These are phyloP conservation scores for Drepana arcuata DNA, from an alignment of 1,140 invertebrate genomes.

Conservation along the genomic window DNA sequence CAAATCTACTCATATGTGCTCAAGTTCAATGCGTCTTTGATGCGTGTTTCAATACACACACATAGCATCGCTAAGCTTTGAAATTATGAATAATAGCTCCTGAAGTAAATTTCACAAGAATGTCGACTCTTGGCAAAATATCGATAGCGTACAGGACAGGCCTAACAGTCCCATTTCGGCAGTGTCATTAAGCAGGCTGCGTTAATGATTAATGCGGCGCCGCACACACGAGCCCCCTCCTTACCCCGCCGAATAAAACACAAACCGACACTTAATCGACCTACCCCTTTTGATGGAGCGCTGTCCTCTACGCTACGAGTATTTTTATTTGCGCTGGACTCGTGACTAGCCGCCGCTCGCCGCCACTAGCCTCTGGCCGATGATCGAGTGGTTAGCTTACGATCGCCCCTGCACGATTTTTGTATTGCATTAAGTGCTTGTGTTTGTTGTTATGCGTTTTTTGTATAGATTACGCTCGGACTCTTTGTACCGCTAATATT, in stretches of 20 bases:
- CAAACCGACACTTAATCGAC: slow-evolving; percentile 63
- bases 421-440: slow-evolving; percentile 23
- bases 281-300: slow-evolving; percentile 44
- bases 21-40: too few relatives aligned
- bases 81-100: too few relatives aligned
- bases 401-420: slow-evolving; percentile 30
- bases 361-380: too few relatives aligned
- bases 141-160: slow-evolving; percentile 37
- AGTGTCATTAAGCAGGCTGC: slow-evolving; percentile 66
- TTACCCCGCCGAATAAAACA: slow-evolving; percentile 49
- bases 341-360: slow-evolving; percentile 30
- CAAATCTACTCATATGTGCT: too few relatives aligned
- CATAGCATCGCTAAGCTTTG: too few relatives aligned
- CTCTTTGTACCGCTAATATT: too few relatives aligned
- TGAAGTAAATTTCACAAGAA: too few relatives aligned
- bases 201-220: slow-evolving; percentile 71
- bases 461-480: slow-evolving; percentile 5
- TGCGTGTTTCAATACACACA: too few relatives aligned
- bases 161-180: slow-evolving; percentile 56
- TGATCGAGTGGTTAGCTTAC: slow-evolving; percentile 28
- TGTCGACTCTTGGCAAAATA: too few relatives aligned
- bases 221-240: slow-evolving; percentile 43
- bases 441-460: slow-evolving; percentile 4
- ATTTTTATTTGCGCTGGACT: slow-evolving; percentile 41
- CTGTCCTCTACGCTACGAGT: not conserved